These are phyloP conservation scores for Tuberolachnus salignus DNA, from an alignment of 2,888 invertebrate genomes.

Conservation along the genomic window DNA sequence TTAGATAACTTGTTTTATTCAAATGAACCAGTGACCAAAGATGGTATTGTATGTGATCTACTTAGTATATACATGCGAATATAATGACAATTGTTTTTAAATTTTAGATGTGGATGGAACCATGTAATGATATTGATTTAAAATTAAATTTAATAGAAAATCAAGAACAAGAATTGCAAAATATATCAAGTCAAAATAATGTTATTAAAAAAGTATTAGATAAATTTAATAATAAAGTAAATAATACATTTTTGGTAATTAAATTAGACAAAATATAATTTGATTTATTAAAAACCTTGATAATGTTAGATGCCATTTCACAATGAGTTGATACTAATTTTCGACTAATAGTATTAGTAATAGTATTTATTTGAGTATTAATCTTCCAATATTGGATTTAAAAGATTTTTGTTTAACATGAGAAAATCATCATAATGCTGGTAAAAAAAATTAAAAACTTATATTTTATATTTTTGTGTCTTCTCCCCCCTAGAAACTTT, in stretches of 20 bases:
- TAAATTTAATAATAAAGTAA: conserved; percentile 4
- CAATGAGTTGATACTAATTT: no score
- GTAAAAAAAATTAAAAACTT: no score
- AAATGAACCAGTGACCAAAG: conserved; percentile 49
- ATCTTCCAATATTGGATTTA: no score
- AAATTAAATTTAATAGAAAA: conserved; percentile 33
- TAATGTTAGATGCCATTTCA: no score
- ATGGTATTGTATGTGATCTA: conserved; percentile 31
- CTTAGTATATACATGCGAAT: background rate
- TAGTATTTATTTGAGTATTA: no score
- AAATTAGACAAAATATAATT: background rate
- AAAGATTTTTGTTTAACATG: no score
- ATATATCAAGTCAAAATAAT: conserved; percentile 31
- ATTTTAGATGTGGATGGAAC: conserved; percentile 30
- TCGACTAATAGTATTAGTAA: no score
- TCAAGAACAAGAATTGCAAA: conserved; percentile 39
- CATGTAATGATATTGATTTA: conserved; percentile 39
- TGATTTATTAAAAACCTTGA: background rate
- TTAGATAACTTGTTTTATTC: conserved; percentile 40
- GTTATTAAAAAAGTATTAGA: conserved; percentile 22
- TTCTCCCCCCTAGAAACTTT: no score
- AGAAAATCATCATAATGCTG: no score
- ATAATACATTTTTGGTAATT: background rate
- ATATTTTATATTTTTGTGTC: no score
- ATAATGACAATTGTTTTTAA: conserved; percentile 3